Base-by-base conservation (phyloP, 2,888 invertebrate genomes). In the Junonia oenone region DNA sequence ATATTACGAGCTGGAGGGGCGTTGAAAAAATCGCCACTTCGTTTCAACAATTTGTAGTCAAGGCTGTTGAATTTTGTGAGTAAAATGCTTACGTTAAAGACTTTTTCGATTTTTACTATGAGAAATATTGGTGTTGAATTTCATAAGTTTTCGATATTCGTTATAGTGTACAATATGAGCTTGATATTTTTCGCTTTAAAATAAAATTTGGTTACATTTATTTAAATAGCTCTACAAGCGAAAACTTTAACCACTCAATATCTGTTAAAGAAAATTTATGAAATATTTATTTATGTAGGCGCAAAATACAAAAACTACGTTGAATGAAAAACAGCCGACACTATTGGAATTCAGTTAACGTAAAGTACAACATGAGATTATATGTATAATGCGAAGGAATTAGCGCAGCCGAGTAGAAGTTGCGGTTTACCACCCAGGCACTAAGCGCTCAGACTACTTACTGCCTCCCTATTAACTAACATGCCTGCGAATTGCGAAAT, bases 341-440 rank as follows among this genome's bases (percentile, higher is more conserved):
- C 33, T 49, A 46, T 56, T 26, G 59, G 45, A 43, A 55, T 61
- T 51, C 53, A 55, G 51, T 58, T 55, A 55, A 45, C 47, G 38
- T 68, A 68, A 69, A 72, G 71, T 68, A 68, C 65, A 61, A 68
- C 68, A 68, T 68, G 66, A 70, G 74, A 71, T 75, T 75, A 79
- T 73, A 67, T 66, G 72, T 72, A 73, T 73, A 77, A 75, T 75
- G 76, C 70, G 76, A 64, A 68, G 75, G 81, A 73, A 86, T 88
- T 80, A 84, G 83, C 68, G 76, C 89, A 84, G 72, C 74, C 73
- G 72, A 82, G 79, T 68, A 66, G 63, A 70, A 74, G 73, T 76
- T 86, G 87, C 68, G 86, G 88, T 83, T 82, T 81, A 76, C 85
- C 86, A 83, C 85, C 86, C 84, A 78, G 56, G 63, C 59, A 59